Conservation (phyloP, 2,113 vertebrate genomes). For the Cranoglanis bouderius region DNA sequence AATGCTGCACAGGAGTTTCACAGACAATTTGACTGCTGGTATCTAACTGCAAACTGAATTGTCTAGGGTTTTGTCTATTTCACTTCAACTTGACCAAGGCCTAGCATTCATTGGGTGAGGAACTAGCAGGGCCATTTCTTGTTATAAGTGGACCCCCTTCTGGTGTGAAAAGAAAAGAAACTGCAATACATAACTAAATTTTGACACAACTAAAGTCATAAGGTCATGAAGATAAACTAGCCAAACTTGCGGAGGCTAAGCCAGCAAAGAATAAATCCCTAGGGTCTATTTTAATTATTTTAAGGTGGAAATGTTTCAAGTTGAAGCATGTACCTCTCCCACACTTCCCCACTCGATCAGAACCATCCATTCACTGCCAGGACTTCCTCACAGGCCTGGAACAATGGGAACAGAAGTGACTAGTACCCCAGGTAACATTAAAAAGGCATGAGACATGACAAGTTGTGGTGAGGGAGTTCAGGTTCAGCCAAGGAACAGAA, state of each 20-base stretch:
- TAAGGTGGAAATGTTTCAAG: too few species aligned
- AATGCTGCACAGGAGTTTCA: not conserved
- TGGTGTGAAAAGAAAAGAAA: not conserved
- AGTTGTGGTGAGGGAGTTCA: not conserved
- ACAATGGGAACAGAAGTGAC: not conserved
- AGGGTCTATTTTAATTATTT: too few species aligned
- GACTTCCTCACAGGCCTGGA: not conserved
- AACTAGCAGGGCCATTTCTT: not conserved
- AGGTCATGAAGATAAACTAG: not conserved
- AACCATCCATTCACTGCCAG: not conserved
- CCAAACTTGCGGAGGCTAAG: too few species aligned
- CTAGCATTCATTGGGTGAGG: not conserved
- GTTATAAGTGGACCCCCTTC: not conserved
- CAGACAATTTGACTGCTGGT: not conserved
- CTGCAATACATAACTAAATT: not conserved
- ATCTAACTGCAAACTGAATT: not conserved
- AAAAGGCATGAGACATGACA: not conserved
- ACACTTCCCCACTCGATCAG: not conserved
- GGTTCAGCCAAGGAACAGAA: not conserved
- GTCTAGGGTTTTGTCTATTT: not conserved
- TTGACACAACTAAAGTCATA: not conserved
- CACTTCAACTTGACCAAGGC: not conserved
- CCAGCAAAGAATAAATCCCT: not conserved
- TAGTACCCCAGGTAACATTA: not conserved
- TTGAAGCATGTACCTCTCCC: not conserved